Percentiles rank a stretch among this genome's conserved stretches.
These are phyloP conservation scores for Meles meles DNA, from an alignment of 2,113 vertebrate genomes.

Conservation along the genomic window DNA sequence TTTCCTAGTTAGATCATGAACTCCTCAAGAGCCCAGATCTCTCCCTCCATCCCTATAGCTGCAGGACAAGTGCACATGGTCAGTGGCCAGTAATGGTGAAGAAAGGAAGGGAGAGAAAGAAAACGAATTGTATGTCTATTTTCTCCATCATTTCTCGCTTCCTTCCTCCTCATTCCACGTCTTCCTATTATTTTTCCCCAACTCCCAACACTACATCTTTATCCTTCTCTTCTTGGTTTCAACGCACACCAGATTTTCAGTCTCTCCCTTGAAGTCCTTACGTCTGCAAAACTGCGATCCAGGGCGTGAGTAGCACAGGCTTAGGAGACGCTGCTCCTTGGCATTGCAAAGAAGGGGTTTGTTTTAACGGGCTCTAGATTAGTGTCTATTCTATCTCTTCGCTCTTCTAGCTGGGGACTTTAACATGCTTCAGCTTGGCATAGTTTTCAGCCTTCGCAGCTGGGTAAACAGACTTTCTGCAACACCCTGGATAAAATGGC, in stretches of 20 bases:
- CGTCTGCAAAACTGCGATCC: background rate
- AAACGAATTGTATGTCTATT: background rate
- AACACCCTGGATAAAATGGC: conserved; percentile 62
- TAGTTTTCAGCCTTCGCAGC: conserved; percentile 50
- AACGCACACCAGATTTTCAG: background rate
- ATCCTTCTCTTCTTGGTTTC: background rate
- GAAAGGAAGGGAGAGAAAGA: background rate
- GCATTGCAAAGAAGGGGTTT: background rate
- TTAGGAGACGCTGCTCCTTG: background rate
- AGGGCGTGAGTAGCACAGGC: background rate
- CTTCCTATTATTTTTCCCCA: conserved; percentile 26
- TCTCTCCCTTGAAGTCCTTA: background rate
- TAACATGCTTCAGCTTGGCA: conserved; percentile 20
- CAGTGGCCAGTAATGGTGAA: background rate
- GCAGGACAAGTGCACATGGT: background rate
- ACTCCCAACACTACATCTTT: conserved; percentile 11
- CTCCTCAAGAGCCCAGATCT: background rate
- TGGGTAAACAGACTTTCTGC: conserved; percentile 69
- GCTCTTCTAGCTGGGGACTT: conserved; percentile 33
- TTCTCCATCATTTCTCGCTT: conserved; percentile 5
- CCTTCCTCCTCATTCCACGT: background rate
- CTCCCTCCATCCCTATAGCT: background rate
- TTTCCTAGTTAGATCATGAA: conserved; percentile 1
- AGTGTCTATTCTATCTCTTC: background rate
- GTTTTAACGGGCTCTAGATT: background rate